Evolutionary conservation across 35 echinoderm and acorn worm genomes (phyloP).

Genomic region (Acanthaster planci): DNA sequence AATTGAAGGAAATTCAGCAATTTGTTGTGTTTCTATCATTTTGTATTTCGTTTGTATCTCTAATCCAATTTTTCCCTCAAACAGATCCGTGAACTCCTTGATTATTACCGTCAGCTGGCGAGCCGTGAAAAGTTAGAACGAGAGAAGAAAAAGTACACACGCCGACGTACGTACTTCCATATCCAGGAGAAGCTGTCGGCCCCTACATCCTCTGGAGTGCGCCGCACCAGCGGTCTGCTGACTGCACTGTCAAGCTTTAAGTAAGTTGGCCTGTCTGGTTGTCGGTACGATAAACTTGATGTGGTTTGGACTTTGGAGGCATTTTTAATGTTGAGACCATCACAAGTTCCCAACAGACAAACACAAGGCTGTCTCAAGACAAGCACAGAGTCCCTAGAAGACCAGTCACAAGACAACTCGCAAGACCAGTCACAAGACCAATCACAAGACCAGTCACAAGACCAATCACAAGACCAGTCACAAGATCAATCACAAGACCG

Average conservation of each 20-base stretch:
- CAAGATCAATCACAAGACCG: too few species aligned
- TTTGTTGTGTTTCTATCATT: too few species aligned
- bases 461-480: too few species aligned
- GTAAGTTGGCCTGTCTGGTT: conserved; percentile 40
- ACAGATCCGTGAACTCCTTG: conserved; percentile 69
- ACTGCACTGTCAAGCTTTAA: conserved; percentile 66
- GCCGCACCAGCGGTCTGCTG: conserved; percentile 69
- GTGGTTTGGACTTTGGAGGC: not conserved
- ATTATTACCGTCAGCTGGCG: conserved; percentile 87
- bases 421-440: too few species aligned
- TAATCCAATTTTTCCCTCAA: too few species aligned
- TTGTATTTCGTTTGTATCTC: too few species aligned
- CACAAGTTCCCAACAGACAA: not conserved
- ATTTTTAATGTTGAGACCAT: not conserved
- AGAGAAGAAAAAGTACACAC: conserved; percentile 84
- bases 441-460: too few species aligned
- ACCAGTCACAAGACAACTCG: too few species aligned
- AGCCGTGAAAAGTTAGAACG: conserved; percentile 83
- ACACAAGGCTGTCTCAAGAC: too few species aligned
- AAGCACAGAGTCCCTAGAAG: too few species aligned
- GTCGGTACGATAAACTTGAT: not conserved
- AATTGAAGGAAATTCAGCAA: too few species aligned
- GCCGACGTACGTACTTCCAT: conserved; percentile 75
- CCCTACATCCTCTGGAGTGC: conserved; percentile 31
- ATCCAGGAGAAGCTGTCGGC: conserved; percentile 86